A percentile compares a stretch with the other conserved stretches of the same genome.
Evolutionary conservation across 2,113 vertebrate species (phyloP).

Genomic region (Puntigrus tetrazona): DNA sequence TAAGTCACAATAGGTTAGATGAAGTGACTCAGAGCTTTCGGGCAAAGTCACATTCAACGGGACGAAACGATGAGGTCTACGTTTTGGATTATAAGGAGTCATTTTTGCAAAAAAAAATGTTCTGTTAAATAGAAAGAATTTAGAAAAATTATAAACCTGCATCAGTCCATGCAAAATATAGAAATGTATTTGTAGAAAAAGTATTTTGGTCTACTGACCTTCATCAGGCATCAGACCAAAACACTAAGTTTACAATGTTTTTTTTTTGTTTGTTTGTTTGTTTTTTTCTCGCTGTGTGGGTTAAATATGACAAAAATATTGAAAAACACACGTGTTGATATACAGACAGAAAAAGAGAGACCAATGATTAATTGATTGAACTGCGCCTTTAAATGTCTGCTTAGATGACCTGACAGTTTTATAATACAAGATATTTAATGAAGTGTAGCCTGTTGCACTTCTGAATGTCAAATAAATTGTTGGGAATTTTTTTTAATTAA

Average conservation of each 20-base stretch:
- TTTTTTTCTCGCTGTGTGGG: conserved; percentile 51
- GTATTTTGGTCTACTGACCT: too few species aligned
- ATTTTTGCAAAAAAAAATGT: conserved; percentile 59
- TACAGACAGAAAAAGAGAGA: too few species aligned
- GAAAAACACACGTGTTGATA: too few species aligned
- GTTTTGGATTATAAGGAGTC: conserved; percentile 71
- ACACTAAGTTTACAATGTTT: too few species aligned
- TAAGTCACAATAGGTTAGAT: conserved; percentile 67
- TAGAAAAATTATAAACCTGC: too few species aligned
- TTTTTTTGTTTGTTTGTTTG: background rate
- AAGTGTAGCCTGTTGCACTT: background rate
- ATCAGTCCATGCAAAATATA: too few species aligned
- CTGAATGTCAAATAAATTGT: background rate
- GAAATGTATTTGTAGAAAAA: too few species aligned
- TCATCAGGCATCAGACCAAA: too few species aligned
- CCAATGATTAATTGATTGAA: too few species aligned
- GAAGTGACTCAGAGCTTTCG: conserved; percentile 61
- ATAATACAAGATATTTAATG: background rate
- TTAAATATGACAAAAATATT: conserved; percentile 68
- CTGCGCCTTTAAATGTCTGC: background rate
- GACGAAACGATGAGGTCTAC: conserved; percentile 61
- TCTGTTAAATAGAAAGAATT: background rate
- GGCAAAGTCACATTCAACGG: conserved; percentile 69
- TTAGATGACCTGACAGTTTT: background rate
- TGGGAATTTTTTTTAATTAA: background rate